These are phyloP conservation scores for Epinotia ramella DNA, from an alignment of 2,888 invertebrate genomes.

Conservation along the genomic window DNA sequence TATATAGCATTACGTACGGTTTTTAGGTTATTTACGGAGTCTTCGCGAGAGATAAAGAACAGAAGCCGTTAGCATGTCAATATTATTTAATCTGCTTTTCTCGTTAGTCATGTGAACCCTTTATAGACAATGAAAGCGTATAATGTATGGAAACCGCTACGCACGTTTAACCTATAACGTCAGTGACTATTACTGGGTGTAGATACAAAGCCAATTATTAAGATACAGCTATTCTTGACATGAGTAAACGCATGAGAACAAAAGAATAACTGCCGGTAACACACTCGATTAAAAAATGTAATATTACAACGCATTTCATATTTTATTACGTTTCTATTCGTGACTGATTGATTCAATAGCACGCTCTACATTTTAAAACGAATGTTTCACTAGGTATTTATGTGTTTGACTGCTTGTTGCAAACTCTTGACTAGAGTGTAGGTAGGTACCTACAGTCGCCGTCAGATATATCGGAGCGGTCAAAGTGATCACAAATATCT, in stretches of 20 bases:
- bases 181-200: background rate
- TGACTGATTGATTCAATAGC: constrained; percentile 20
- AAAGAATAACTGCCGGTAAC: constrained; percentile 18
- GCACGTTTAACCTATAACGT: constrained; percentile 16
- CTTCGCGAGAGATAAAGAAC: constrained; percentile 24
- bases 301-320: constrained; percentile 9
- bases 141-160: constrained; percentile 10
- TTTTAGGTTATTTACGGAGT: constrained; percentile 19
- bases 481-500: too few species aligned
- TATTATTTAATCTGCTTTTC: constrained; percentile 7
- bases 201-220: background rate
- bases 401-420: background rate
- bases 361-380: constrained; percentile 8
- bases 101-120: constrained; percentile 21
- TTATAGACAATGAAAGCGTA: constrained; percentile 10
- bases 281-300: constrained; percentile 9
- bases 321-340: constrained; percentile 27
- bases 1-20: constrained; percentile 11
- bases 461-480: too few species aligned
- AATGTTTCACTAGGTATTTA: background rate
- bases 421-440: background rate
- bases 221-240: background rate
- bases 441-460: background rate
- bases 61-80: constrained; percentile 35
- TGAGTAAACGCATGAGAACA: constrained; percentile 23